These are phyloP conservation scores for Oryzias curvinotus DNA, from an alignment of 2,113 vertebrate genomes.

Conservation along the genomic window DNA sequence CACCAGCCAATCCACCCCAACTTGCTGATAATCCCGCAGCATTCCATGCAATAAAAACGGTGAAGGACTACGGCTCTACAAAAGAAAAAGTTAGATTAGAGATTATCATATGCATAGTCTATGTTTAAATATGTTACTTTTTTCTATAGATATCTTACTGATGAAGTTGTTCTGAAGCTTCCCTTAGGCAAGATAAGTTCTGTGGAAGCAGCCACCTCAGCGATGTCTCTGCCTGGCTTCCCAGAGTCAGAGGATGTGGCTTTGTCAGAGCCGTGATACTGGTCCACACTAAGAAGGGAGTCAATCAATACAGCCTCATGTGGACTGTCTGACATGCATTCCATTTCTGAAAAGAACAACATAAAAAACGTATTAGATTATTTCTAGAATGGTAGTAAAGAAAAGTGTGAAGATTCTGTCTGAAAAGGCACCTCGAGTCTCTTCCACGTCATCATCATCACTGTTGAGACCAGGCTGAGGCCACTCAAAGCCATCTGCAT, in stretches of 20 bases:
- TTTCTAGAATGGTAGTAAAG: background rate
- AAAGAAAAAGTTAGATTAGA: constrained; percentile 9
- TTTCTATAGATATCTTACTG: constrained; percentile 70
- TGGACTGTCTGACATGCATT: constrained; percentile 61
- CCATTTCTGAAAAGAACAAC: constrained; percentile 71
- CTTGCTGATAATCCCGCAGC: constrained; percentile 90
- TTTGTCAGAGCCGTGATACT: constrained; percentile 81
- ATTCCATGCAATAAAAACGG: constrained; percentile 84
- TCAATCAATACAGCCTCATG: constrained; percentile 87
- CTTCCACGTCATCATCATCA: constrained; percentile 86
- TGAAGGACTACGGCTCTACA: constrained; percentile 77
- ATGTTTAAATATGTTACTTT: background rate
- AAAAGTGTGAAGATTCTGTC: background rate
- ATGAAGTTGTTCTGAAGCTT: constrained; percentile 81
- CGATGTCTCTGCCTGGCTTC: constrained; percentile 83
- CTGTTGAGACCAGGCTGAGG: constrained; percentile 80
- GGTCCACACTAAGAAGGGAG: constrained; percentile 86
- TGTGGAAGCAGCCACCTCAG: constrained; percentile 87
- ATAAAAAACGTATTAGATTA: background rate
- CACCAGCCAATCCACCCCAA: constrained; percentile 89
- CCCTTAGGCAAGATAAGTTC: constrained; percentile 89
- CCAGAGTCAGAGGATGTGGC: constrained; percentile 61
- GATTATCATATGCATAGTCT: background rate
- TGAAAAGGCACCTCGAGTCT: constrained; percentile 73
- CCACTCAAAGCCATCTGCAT: constrained; percentile 88